Conservation (phyloP, 2,113 vertebrate genomes). For the Galbula dea region DNA sequence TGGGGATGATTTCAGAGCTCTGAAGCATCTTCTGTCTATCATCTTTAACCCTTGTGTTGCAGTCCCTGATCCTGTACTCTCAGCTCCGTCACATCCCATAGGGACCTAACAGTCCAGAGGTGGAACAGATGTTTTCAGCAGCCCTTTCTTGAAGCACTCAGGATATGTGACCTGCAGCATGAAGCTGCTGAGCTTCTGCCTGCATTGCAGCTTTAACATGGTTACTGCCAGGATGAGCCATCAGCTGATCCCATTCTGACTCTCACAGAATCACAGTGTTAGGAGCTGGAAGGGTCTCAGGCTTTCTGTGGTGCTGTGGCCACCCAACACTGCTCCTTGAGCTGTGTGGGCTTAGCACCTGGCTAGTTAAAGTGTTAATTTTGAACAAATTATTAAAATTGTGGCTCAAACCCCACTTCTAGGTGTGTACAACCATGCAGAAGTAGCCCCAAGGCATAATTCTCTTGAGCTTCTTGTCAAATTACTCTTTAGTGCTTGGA, state of each 20-base stretch:
- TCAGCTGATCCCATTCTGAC: too few species aligned
- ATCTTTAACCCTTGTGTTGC: not conserved
- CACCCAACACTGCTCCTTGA: too few species aligned
- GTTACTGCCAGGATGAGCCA: not conserved
- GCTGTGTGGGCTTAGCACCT: not conserved
- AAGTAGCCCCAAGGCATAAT: not conserved
- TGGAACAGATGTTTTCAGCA: too few species aligned
- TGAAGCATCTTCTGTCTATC: not conserved
- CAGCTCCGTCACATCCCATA: fast-evolving
- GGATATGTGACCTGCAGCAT: too few species aligned
- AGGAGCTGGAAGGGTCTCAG: too few species aligned
- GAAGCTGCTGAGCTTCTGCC: not conserved
- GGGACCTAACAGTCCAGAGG: not conserved
- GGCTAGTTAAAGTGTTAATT: not conserved
- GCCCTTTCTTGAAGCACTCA: too few species aligned
- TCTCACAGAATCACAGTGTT: too few species aligned
- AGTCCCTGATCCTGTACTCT: not conserved
- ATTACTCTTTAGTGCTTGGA: not conserved
- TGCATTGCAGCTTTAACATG: not conserved
- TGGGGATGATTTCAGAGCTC: not conserved
- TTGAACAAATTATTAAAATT: not conserved
- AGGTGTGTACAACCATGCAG: not conserved
- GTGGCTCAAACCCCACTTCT: not conserved
- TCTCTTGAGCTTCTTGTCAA: not conserved
- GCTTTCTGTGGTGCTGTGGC: not conserved